These are phyloP conservation scores for Mesocricetus auratus DNA, from an alignment of 2,113 vertebrate genomes.

Conservation along the genomic window DNA sequence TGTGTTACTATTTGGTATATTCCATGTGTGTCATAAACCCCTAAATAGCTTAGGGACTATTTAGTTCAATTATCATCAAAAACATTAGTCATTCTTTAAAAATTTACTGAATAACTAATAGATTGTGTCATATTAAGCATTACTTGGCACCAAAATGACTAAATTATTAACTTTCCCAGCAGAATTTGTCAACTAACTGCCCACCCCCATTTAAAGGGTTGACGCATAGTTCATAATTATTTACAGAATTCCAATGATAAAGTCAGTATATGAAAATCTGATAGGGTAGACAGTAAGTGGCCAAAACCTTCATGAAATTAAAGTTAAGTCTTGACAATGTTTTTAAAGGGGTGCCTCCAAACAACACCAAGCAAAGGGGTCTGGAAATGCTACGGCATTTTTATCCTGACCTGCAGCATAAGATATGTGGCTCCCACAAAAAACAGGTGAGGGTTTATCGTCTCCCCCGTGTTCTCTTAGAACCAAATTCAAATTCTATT, in stretches of 20 bases:
- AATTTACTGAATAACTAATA: neutral
- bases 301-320: neutral
- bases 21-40: neutral
- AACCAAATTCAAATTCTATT: neutral
- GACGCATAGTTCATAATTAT: neutral
- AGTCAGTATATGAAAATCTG: neutral
- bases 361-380: neutral
- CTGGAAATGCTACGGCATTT: neutral
- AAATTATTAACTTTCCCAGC: neutral
- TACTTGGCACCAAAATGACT: neutral
- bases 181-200: neutral
- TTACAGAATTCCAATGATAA: conserved; percentile 22
- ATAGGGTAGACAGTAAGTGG: neutral
- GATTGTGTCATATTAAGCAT: neutral
- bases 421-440: neutral
- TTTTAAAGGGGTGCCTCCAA: neutral
- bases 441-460: neutral
- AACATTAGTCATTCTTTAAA: neutral
- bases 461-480: neutral
- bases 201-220: neutral
- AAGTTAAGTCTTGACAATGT: neutral
- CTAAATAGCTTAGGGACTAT: neutral
- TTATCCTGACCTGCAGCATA: neutral
- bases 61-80: conserved; percentile 5
- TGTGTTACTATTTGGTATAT: neutral